Base-by-base conservation (phyloP, 2,113 vertebrate genomes). In the Ochotona curzoniae region DNA sequence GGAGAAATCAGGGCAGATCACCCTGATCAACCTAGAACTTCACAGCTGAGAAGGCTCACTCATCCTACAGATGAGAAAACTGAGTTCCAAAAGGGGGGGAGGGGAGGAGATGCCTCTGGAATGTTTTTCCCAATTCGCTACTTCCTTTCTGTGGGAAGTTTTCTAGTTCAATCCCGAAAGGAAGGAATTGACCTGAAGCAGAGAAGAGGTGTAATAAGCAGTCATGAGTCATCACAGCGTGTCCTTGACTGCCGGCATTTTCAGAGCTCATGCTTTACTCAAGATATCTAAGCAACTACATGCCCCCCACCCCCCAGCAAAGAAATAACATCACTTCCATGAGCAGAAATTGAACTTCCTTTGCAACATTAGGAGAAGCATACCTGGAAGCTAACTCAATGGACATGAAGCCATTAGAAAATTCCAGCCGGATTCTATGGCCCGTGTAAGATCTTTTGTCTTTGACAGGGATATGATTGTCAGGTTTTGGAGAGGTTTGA, bases 331-430 rank as follows among this genome's bases (percentile, higher is more conserved):
- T 69, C 38, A 73, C 18, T 57, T 83, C 44, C 35, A 49, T 32
- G 87, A 5, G 2, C 32, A 4, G 8, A 78, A 30, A 9, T 10
- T 64, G 51, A 87, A 8, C 32, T 84, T 83, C 26, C 47, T 89
- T 86, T 93, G 60, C 66, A n/a, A n/a, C 70, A n/a, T 81, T n/a
- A 60, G 80, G 73, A 67, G 26, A 64, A 74, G 26, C 51, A 91
- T 78, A 86, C 25, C 70, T 73, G 49, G 74, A 93, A 87, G 32
- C 30, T 44, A 93, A 26, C 14, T 64, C 75, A n/a, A 10, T 35
- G 47, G 80, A 75, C 74, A 89, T 32, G 57, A 86, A 89, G 28
- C 17, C n/a, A 18, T 74, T 8, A 7, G 35, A n/a, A 67, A 83
- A 64, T 80, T 61, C 76, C 61, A 71, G 30, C 44, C 44, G 75